phyloP scores from a whole-genome alignment of 2,888 invertebrate genomes.

The Meloe dianella region DNA sequence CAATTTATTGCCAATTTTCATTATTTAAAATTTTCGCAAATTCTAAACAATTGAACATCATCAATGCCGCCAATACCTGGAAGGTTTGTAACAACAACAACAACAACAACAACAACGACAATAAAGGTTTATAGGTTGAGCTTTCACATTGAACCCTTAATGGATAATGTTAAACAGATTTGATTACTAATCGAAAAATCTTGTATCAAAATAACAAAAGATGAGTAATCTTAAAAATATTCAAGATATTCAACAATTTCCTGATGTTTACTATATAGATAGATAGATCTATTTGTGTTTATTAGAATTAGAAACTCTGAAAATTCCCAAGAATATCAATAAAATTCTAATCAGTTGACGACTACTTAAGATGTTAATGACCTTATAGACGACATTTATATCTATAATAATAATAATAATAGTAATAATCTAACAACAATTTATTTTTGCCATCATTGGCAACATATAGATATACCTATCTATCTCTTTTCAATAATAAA shows the following conservation, averaged over 20 bases:
- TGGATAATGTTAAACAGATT: neutral
- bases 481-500: no score
- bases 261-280: neutral
- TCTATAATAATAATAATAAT: no score
- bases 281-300: slow-evolving; percentile 2
- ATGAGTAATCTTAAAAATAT: neutral
- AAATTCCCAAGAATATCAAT: slow-evolving; percentile 10
- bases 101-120: neutral
- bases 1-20: slow-evolving; percentile 16
- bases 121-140: slow-evolving; percentile 2
- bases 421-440: slow-evolving; percentile 6
- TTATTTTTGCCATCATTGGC: slow-evolving; percentile 1
- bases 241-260: neutral
- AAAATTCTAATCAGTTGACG: slow-evolving; percentile 14
- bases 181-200: no score
- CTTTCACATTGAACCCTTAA: slow-evolving; percentile 6
- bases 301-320: neutral
- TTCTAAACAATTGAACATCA: slow-evolving; percentile 6
- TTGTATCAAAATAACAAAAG: no score
- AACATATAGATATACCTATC: neutral
- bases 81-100: neutral
- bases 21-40: slow-evolving; percentile 14
- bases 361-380: slow-evolving; percentile 11
- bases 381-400: neutral
- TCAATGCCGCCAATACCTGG: neutral